Base-by-base conservation (phyloP, 2,797 vertebrate genomes). In the Tadarida brasiliensis region DNA sequence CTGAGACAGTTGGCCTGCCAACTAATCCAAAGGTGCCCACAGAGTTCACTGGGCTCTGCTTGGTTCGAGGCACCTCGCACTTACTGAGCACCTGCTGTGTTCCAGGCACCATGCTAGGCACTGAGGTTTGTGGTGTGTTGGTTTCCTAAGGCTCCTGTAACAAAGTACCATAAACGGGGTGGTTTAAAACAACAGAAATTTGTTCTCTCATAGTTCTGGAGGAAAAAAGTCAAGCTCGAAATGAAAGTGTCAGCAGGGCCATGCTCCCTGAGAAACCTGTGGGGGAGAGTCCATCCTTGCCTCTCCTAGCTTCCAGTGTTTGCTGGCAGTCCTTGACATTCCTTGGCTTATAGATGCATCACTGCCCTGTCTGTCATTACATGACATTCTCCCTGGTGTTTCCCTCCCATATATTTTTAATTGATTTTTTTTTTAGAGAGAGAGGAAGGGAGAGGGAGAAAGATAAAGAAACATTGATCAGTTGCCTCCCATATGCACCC, bases 21-120 rank as follows among this genome's bases (percentile, higher is more conserved):
- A 70, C 33, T 4, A 17, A 59, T 44, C n/a, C 11, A 33, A 35
- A 96, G 71, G n/a, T 1, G 0, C 33, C n/a, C 39, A 61, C 10
- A 10, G 24, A 35, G 28, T 28, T 57, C 20, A 1, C 6, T 67
- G 57, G 22, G 6, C 33, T 63, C 65, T 7, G 11, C 47, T 70
- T 24, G 4, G 3, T 11, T 8, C 51, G 33, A 35, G n/a, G 35
- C 28, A 51, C 28, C 28, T 17, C 6, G 0, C 6, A 8, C 65
- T 76, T 35, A 14, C 61, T 11, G 20, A 56, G 6, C 63, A 30
- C 39, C 68, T 11, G 11, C 91, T 80, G 1, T 26, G 44, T 63
- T 22, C 47, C 15, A 67, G 57, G n/a, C 17, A 35, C 35, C 24
- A 1, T 24, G 24, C 26, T 33, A 12, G 35, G 2, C 47, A 7